A percentile compares a stretch with the other conserved stretches of the same genome.
phyloP scores from a whole-genome alignment of 2,113 vertebrate species.

The Mugil cephalus region DNA sequence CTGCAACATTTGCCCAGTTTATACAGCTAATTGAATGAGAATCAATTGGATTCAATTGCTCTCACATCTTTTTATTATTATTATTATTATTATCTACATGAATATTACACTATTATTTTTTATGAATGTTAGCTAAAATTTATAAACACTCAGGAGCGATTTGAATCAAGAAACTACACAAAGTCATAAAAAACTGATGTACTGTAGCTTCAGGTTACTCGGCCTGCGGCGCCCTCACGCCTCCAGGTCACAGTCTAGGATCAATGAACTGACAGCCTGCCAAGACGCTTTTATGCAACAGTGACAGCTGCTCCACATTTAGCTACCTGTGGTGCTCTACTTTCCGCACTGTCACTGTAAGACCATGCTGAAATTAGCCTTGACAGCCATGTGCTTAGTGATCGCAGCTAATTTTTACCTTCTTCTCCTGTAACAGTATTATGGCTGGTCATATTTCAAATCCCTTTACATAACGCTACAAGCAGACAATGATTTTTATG shows the following conservation, averaged over 20 bases:
- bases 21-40: constrained; percentile 8
- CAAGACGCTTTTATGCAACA: constrained; percentile 67
- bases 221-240: neutral
- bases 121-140: neutral
- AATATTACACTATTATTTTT: neutral
- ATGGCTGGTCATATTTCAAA: neutral
- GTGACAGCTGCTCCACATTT: constrained; percentile 54
- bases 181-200: neutral
- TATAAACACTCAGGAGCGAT: neutral
- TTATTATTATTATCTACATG: neutral
- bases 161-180: neutral
- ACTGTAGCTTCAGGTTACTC: neutral
- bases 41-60: constrained; percentile 12
- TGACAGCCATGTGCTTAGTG: constrained; percentile 23
- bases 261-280: constrained; percentile 37
- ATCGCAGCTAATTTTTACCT: constrained; percentile 38
- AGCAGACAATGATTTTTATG: constrained; percentile 21
- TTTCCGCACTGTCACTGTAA: constrained; percentile 21
- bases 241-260: constrained; percentile 61
- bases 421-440: constrained; percentile 41
- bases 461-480: constrained; percentile 5
- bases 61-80: constrained; percentile 9
- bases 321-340: constrained; percentile 45
- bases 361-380: constrained; percentile 54
- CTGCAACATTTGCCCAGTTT: constrained; percentile 6